Percentiles rank a stretch among this genome's conserved stretches.
These are phyloP conservation scores for Oryctes rhinoceros DNA, from an alignment of 1,140 invertebrate species.

Conservation along the genomic window DNA sequence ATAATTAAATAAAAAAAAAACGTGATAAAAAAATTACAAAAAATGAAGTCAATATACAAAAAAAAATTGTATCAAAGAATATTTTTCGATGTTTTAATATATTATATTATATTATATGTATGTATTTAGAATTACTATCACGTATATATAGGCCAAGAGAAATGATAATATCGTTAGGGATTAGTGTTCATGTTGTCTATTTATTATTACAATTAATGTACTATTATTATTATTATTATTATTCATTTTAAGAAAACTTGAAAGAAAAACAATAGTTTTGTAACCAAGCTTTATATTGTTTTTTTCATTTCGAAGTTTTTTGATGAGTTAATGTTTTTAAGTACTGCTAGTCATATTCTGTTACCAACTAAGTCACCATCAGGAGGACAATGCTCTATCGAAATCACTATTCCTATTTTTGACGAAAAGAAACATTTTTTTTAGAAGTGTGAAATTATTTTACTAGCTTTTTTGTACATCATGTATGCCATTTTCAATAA, in stretches of 20 bases:
- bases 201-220: not conserved
- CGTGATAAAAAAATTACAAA: slow-evolving; percentile 19
- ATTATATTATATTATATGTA: not conserved
- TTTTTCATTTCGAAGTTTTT: not conserved
- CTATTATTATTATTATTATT: too few relatives aligned
- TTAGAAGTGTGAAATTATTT: slow-evolving; percentile 7
- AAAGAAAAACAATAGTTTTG: not conserved
- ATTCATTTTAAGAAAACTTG: too few relatives aligned
- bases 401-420: slow-evolving; percentile 19
- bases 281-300: not conserved
- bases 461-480: slow-evolving; percentile 3
- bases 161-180: slow-evolving; percentile 8
- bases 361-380: not conserved
- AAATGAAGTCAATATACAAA: slow-evolving; percentile 4
- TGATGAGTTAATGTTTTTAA: not conserved
- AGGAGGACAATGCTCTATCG: not conserved
- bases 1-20: not conserved
- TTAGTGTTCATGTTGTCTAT: slow-evolving; percentile 19
- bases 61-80: slow-evolving; percentile 4
- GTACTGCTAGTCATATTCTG: slow-evolving; percentile 19
- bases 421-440: not conserved
- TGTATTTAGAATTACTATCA: slow-evolving; percentile 10
- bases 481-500: slow-evolving; percentile 31
- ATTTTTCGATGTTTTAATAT: slow-evolving; percentile 34
- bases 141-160: not conserved